Evolutionary conservation across 2,888 invertebrate species (phyloP), one percentile per base, ranked within the genome.

Genomic region (Girardia tigrina): DNA sequence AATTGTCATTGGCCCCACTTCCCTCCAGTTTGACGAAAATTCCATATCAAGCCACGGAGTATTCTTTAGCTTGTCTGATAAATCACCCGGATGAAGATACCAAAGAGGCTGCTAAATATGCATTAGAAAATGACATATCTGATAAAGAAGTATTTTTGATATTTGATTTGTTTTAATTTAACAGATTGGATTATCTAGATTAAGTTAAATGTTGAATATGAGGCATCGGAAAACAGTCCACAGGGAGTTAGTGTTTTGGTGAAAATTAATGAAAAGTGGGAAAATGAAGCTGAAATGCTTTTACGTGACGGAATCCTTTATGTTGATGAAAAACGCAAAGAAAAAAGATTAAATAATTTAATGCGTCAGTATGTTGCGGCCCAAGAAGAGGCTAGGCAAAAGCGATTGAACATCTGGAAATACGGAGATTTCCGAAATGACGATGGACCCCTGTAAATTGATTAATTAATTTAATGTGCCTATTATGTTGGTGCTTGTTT

Each of bases 381-480:
- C 23, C 75, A 75, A 28, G 75, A 74, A 2, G 75, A 6, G 6
- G 75, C 75, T 14, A 26, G 74, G 74, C 20, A 26, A 28, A 29
- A 26, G 20, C 2, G 75, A 1, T 26, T 26, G 27, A 76, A 76
- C 29, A 75, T 75, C 27, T 75, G 75, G 75, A 74, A 74, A 4
- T 75, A 75, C 16, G 75, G 75, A n/a, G 75, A 75, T 26, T 73
- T 75, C 27, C 75, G 75, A 2, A 74, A 26, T 14, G 75, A 75
- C 20, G 75, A 75, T 20, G 75, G 29, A 70, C 73, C 29, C 27
- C 28, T 28, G 29, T 20, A 23, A 70, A 23, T 70, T 70, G 6
- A 70, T 70, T 42, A 16, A n/a, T 42, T 42, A n/a, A n/a, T 70
- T 36, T 36, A 36, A 36, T 36, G 36, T 36, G 36, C 36, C 36